Percentiles rank a stretch among this genome's conserved stretches.
These are phyloP conservation scores for Drosophila stalkeri DNA, from an alignment of 2,888 invertebrate genomes.

Conservation along the genomic window DNA sequence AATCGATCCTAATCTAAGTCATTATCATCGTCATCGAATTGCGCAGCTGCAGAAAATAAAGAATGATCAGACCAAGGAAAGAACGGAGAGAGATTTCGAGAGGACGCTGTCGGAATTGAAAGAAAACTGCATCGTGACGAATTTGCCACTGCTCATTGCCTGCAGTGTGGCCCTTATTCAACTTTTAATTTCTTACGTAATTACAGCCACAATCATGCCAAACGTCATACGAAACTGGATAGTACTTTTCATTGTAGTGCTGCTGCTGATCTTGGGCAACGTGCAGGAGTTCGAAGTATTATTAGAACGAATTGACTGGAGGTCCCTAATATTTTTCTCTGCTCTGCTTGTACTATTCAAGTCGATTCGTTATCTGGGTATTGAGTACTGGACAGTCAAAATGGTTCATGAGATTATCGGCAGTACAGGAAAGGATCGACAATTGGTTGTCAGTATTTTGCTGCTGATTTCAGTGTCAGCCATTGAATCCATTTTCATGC, in stretches of 20 bases:
- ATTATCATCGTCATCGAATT: neutral
- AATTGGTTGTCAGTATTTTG: conserved; percentile 90
- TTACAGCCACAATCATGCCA: neutral
- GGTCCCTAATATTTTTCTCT: conserved; percentile 94
- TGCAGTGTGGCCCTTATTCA: conserved; percentile 88
- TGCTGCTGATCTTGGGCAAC: conserved; percentile 92
- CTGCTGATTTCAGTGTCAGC: conserved; percentile 93
- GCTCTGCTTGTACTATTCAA: conserved; percentile 95
- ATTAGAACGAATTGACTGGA: conserved; percentile 94
- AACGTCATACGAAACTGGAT: conserved; percentile 91
- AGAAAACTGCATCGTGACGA: conserved; percentile 91
- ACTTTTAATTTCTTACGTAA: neutral
- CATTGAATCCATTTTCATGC: conserved; percentile 93
- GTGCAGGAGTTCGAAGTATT: conserved; percentile 91
- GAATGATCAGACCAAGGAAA: neutral
- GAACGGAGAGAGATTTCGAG: conserved; percentile 84
- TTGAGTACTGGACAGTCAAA: conserved; percentile 92
- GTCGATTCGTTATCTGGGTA: conserved; percentile 91
- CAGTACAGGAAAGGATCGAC: conserved; percentile 87
- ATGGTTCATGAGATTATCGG: conserved; percentile 88
- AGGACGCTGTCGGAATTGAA: conserved; percentile 86
- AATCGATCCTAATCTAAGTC: neutral
- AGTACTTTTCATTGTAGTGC: conserved; percentile 91
- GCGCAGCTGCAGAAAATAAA: neutral
- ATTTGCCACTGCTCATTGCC: conserved; percentile 90